phyloP scores from a whole-genome alignment of 2,113 vertebrate genomes.

The Circaetus cinerascens region DNA sequence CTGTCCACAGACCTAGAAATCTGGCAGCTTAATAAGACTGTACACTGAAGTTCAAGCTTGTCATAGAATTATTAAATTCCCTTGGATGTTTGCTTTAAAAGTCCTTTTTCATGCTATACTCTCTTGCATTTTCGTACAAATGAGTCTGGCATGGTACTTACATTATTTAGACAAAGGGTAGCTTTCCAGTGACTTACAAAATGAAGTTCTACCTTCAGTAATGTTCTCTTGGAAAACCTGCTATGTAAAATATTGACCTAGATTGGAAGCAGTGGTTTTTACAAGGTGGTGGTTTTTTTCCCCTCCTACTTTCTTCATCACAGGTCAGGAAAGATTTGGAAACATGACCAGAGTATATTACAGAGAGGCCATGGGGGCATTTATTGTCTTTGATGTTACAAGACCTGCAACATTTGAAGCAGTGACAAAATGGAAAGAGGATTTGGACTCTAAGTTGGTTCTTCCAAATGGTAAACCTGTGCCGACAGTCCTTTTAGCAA shows the following conservation, averaged over 20 bases:
- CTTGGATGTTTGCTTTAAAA: not conserved
- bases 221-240: not conserved
- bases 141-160: not conserved
- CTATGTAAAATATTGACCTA: not conserved
- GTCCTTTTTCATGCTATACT: not conserved
- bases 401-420: slow-evolving; percentile 83
- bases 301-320: slow-evolving; percentile 1
- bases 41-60: not conserved
- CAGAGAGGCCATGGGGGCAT: slow-evolving; percentile 83
- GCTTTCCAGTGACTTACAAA: not conserved
- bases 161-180: not conserved
- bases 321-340: slow-evolving; percentile 85
- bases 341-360: slow-evolving; percentile 87
- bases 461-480: slow-evolving; percentile 81
- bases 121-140: not conserved
- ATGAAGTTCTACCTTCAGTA: not conserved
- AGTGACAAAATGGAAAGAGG: slow-evolving; percentile 84
- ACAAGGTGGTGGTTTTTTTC: not conserved
- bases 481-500: slow-evolving; percentile 79
- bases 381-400: slow-evolving; percentile 84
- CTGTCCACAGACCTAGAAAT: not conserved
- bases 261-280: not conserved
- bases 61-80: not conserved
- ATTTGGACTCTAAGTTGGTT: slow-evolving; percentile 84
- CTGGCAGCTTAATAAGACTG: not conserved